Base-by-base conservation (phyloP, 2,113 vertebrate species). In the Paratilapia polleni region DNA sequence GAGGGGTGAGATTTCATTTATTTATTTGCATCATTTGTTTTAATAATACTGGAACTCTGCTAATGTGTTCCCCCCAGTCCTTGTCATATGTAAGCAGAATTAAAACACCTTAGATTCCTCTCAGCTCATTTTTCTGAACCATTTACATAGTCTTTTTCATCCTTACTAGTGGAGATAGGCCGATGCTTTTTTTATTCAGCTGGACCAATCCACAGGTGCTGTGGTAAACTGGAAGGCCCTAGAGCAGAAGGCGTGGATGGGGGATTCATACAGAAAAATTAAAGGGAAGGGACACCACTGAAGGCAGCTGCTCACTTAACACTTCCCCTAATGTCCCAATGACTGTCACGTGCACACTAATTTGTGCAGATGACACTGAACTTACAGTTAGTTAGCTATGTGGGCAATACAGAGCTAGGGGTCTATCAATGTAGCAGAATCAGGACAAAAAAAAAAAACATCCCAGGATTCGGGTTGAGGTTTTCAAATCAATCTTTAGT, bases 311-410 rank as follows among this genome's bases (percentile, higher is more conserved):
- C 38, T 43, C 61, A 83, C 15, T 22, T 76, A 68, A 66, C 59
- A 60, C 86, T 80, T 88, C 64, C 17, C 9, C 4, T 63, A 78
- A 78, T 77, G 47, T 83, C 74, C 41, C 19, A 80, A 38, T 76
- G 31, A 89, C 43, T 17, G 24, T 57, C 0, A 49, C 19, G 6
- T 56, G 28, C 31, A 14, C 22, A 26, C 28, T 63, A 49, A 43
- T 62, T 41, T 81, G 19, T 63, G 24, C 36, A 73, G 38, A 56
- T 56, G 52, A 80, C 56, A 58, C 43, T 19, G 1, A 52, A 77
- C 31, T 34, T 20, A 83, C 57, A 56, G n/a, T 14, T 6, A 77
- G 20, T 43, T 36, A 8, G 54, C 31, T 63, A n/a, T 7, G 28
- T 24, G 56, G n/a, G n/a, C n/a, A n/a, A n/a, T n/a, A n/a, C n/a